Evolutionary conservation across 2,797 vertebrate species (phyloP), one percentile per base, ranked within the genome.

Genomic region (Myotis myotis): DNA sequence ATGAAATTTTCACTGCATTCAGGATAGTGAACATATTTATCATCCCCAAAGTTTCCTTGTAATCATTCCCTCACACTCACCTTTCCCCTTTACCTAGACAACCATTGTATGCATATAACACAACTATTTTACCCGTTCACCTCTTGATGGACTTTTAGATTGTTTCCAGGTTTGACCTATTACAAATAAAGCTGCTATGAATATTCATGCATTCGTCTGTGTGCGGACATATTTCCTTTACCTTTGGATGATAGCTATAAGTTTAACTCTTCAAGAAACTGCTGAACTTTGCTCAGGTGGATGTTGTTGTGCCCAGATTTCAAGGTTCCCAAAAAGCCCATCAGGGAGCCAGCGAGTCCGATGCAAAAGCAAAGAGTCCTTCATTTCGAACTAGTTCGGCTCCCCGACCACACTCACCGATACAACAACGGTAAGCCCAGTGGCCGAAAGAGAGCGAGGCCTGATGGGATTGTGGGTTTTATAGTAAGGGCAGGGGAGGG

Each of bases 211-310:
- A 4, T 83, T 57, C 47, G 23, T 88, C 38, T 89, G 64, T 86
- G 36, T 86, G 49, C 49, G 36, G 81, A 53, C 36, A 30, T 13
- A 47, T 75, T 93, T 93, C 47, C 33, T 89, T 79, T 89, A 89
- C 33, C 33, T 5, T 85, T 93, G 28, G 19, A 79, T 94, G 41
- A 76, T 90, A 86, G 57, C 8, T 86, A 0, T 85, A 78, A n/a
- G 6, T 82, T 84, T 86, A 95, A 91, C 57, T 81, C 87, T 66
- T 22, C 91, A 47, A 95, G 44, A 80, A 86, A 75, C 16, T 72
- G 38, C 22, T 19, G 19, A 81, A 81, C 51, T 71, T 93, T 92
- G 72, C 85, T n/a, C n/a, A 71, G 60, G 19, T 71, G 53, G 36
- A 53, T n/a, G n/a, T n/a, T n/a, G n/a, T n/a, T n/a, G n/a, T n/a